Conservation (phyloP, 2,797 vertebrate species). For the Anabas testudineus region DNA sequence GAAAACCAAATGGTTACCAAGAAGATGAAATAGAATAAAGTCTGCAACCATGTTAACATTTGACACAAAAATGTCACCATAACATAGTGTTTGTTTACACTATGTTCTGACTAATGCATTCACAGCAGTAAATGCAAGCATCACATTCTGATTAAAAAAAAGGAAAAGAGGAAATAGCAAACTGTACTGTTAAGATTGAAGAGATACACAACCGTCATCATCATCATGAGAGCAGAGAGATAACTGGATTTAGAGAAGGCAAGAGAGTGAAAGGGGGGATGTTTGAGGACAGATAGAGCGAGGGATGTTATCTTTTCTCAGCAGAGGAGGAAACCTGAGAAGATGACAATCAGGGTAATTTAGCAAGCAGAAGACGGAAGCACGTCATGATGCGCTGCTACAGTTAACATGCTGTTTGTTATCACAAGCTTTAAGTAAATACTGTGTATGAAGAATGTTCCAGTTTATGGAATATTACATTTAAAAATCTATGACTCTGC, state of each 20-base stretch:
- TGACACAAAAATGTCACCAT: constrained; percentile 20
- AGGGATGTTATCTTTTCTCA: constrained; percentile 82
- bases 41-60: background rate
- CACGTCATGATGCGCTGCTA: constrained; percentile 61
- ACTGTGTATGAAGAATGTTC: constrained; percentile 59
- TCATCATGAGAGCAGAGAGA: constrained; percentile 77
- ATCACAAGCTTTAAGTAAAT: constrained; percentile 65
- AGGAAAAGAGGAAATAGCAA: constrained; percentile 74
- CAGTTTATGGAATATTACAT: constrained; percentile 2
- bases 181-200: constrained; percentile 73
- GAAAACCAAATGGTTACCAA: background rate
- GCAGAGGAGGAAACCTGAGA: constrained; percentile 85
- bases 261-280: constrained; percentile 75
- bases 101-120: constrained; percentile 35
- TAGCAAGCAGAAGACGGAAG: constrained; percentile 81
- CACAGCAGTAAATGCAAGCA: constrained; percentile 30
- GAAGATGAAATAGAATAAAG: background rate
- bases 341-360: constrained; percentile 85
- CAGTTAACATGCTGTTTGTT: constrained; percentile 72
- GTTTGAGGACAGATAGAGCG: constrained; percentile 81
- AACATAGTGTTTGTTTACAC: constrained; percentile 16
- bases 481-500: constrained; percentile 1
- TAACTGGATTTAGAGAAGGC: constrained; percentile 82
- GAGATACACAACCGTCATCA: constrained; percentile 80
- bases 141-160: constrained; percentile 65